Conservation (phyloP, 1,140 invertebrate species). For the Bicyclus anynana region DNA sequence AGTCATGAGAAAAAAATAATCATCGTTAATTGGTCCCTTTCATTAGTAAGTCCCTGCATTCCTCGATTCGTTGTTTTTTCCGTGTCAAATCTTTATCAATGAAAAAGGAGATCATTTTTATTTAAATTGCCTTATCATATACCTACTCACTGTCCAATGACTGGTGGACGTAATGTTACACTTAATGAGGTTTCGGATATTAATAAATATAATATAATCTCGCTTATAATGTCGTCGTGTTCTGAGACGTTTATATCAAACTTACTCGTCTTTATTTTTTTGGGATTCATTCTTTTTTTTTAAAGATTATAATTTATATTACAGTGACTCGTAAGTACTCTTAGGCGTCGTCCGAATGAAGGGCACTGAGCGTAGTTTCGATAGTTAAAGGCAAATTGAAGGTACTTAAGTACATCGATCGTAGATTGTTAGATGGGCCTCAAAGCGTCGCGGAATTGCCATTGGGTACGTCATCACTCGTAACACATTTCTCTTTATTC, state of each 20-base stretch:
- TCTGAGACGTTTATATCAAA: conserved; percentile 17
- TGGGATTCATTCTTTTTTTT: not conserved
- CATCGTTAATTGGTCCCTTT: conserved; percentile 75
- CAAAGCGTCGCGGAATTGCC: no score
- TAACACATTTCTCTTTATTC: no score
- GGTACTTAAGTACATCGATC: no score
- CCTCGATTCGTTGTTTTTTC: conserved; percentile 64
- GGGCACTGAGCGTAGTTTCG: no score
- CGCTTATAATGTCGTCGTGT: conserved; percentile 14
- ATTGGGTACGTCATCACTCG: no score
- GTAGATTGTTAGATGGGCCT: no score
- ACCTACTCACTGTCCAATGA: conserved; percentile 47
- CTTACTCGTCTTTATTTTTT: not conserved
- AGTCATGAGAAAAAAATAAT: conserved; percentile 69
- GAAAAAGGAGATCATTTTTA: conserved; percentile 74
- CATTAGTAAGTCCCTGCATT: conserved; percentile 73
- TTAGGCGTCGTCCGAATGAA: no score
- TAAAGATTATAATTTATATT: no score
- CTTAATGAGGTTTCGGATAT: conserved; percentile 35
- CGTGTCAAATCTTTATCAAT: conserved; percentile 75
- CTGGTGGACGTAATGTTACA: conserved; percentile 50
- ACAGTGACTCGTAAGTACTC: no score
- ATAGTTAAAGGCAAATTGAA: no score
- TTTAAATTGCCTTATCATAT: conserved; percentile 70
- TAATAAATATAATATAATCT: conserved; percentile 23